A percentile compares a stretch with the other conserved stretches of the same genome.
These are phyloP conservation scores for Drosophila pallidifrons DNA, from an alignment of 1,140 invertebrate species.

Conservation along the genomic window DNA sequence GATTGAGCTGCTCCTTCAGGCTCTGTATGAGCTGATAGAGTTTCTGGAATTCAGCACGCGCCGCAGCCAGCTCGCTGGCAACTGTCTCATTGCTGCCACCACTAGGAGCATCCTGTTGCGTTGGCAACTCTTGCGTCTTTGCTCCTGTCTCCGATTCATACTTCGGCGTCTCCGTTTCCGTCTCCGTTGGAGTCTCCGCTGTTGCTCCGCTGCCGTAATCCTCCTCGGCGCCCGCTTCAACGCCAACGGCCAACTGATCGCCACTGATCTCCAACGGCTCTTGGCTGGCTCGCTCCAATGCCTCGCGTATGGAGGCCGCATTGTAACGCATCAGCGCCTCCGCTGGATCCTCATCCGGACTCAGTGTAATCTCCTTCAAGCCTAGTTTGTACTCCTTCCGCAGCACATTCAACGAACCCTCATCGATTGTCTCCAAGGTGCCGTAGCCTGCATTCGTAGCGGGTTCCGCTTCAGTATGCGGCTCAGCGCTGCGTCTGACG, in stretches of 20 bases:
- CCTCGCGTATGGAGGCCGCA: conserved; percentile 75
- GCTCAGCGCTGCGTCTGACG: background rate
- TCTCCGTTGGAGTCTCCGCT: background rate
- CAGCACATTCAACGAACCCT: conserved; percentile 67
- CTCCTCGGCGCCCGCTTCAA: conserved; percentile 7
- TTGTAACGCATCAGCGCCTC: conserved; percentile 82
- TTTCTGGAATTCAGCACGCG: conserved; percentile 27
- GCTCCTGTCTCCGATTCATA: background rate
- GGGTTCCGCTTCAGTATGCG: background rate
- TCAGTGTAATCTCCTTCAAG: conserved; percentile 78
- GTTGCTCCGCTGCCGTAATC: conserved; percentile 13
- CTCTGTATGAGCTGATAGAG: conserved; percentile 32
- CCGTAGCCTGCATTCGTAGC: conserved; percentile 58
- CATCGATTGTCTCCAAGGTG: conserved; percentile 75
- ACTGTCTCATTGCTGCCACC: conserved; percentile 1
- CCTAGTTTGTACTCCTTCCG: conserved; percentile 71
- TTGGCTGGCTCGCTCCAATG: conserved; percentile 69
- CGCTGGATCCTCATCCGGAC: conserved; percentile 76
- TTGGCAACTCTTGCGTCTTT: too few species aligned
- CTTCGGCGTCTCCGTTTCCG: background rate
- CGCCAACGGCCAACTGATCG: conserved; percentile 43
- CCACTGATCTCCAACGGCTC: conserved; percentile 71
- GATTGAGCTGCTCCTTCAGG: conserved; percentile 14
- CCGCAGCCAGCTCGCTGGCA: conserved; percentile 5
- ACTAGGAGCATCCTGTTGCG: conserved; percentile 3